Evolutionary conservation across 2,113 vertebrate genomes (phyloP), one percentile per base, ranked within the genome.

Genomic region (Scalopus aquaticus): DNA sequence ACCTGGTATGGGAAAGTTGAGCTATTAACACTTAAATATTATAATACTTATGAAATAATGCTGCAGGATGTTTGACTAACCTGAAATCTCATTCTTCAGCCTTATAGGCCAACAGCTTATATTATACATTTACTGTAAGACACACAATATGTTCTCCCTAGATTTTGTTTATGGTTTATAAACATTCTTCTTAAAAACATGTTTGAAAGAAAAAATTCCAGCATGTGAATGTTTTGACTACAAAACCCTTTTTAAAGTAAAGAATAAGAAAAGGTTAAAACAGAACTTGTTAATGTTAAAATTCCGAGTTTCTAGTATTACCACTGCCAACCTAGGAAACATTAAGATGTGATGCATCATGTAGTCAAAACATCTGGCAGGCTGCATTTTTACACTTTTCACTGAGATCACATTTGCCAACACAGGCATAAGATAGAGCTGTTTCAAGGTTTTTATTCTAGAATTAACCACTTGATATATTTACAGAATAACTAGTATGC

Each of bases 291-390:
- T 93, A 49, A 87, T 93, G 96, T 93, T 79, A 37, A 87, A 95
- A 93, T 49, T 74, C 10, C 26, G 20, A 95, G 8, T 96, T 56
- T 84, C 72, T 88, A 44, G 24, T 69, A 62, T 90, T 56, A 15
- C 26, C 56, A 74, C 13, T 73, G 62, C 76, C 90, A 97, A 51
- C 60, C 65, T 70, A 84, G 72, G 86, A 96, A 94, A 77, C 93
- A 92, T 86, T 91, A 86, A 79, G 80, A 95, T 93, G 65, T 67
- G 37, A 46, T 80, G 37, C 54, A 58, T 49, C 39, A 13, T 74
- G 35, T 80, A 93, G 92, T 96, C 70, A 92, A 91, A 96, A 93
- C 96, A 96, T 96, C 96, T 97, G 96, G 92, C 90, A 92, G 60
- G 7, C 84, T 81, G 72, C 37, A 24, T 28, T 86, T 39, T 74